Evolutionary conservation across 53 echinoderm and acorn worm genomes (phyloP).

Genomic region (Arbacia lixula): DNA sequence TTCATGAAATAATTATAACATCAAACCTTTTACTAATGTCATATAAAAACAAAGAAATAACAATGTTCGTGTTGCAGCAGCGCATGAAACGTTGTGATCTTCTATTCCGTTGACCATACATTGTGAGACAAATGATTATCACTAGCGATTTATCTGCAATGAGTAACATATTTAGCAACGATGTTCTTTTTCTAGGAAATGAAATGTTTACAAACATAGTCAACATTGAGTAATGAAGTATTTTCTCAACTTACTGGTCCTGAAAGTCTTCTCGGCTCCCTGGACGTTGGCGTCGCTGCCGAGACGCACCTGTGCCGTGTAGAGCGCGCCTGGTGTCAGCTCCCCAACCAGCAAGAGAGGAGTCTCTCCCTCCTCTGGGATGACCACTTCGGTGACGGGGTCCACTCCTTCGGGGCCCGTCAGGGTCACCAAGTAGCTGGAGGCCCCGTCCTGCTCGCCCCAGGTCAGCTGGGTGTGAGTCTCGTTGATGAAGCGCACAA

Average conservation of each 20-base stretch:
- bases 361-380: neutral
- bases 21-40: too few relatives aligned
- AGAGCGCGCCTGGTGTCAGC: constrained; percentile 25
- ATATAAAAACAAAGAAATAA: too few relatives aligned
- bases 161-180: too few relatives aligned
- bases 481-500: neutral
- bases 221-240: too few relatives aligned
- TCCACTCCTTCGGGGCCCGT: constrained; percentile 5
- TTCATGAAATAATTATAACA: too few relatives aligned
- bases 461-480: constrained; percentile 36
- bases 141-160: too few relatives aligned
- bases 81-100: too few relatives aligned
- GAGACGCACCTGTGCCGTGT: neutral
- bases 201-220: too few relatives aligned
- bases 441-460: neutral
- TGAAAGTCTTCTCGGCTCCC: neutral
- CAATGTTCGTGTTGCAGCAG: too few relatives aligned
- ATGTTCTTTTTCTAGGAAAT: too few relatives aligned
- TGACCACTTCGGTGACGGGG: neutral
- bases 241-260: constrained; percentile 14
- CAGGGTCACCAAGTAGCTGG: constrained; percentile 36
- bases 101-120: too few relatives aligned
- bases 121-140: too few relatives aligned
- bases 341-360: neutral
- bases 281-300: neutral